Conservation (phyloP, 2,888 invertebrate genomes). For the Eubasilissa splendida region DNA sequence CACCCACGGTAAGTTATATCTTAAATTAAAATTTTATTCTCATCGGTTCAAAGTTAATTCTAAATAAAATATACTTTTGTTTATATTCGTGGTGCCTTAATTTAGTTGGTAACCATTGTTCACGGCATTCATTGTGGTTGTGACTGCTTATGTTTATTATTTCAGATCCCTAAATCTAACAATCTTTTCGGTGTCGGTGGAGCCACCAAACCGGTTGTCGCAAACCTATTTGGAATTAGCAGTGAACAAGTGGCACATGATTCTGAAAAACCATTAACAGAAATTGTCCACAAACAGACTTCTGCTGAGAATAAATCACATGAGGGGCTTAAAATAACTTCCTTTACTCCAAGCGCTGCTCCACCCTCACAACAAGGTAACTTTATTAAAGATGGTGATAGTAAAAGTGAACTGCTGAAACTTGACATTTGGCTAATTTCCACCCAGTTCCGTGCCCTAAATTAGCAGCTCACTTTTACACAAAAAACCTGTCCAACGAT, state of each 20-base stretch:
- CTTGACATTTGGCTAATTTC: too few species aligned
- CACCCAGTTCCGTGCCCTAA: too few species aligned
- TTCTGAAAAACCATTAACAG: background rate
- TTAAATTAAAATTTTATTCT: background rate
- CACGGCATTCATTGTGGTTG: background rate
- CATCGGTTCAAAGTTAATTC: too few species aligned
- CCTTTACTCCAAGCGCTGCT: background rate
- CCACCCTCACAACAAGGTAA: background rate
- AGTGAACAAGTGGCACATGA: slow-evolving; percentile 23
- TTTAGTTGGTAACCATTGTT: too few species aligned
- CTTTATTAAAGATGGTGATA: too few species aligned
- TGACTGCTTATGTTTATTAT: background rate
- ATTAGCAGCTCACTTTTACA: too few species aligned
- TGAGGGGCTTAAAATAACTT: slow-evolving; percentile 1
- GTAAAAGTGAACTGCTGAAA: too few species aligned
- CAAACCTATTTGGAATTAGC: slow-evolving; percentile 50
- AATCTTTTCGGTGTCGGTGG: slow-evolving; percentile 26
- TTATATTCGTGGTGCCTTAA: too few species aligned
- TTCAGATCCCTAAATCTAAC: slow-evolving; percentile 49
- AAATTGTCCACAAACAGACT: background rate
- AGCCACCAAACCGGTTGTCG: slow-evolving; percentile 43
- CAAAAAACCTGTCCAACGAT: too few species aligned
- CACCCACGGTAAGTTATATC: slow-evolving; percentile 50
- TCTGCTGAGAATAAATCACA: background rate
- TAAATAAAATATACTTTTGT: too few species aligned